phyloP scores from a whole-genome alignment of 2,113 vertebrate species.

The Ceratotherium simum region DNA sequence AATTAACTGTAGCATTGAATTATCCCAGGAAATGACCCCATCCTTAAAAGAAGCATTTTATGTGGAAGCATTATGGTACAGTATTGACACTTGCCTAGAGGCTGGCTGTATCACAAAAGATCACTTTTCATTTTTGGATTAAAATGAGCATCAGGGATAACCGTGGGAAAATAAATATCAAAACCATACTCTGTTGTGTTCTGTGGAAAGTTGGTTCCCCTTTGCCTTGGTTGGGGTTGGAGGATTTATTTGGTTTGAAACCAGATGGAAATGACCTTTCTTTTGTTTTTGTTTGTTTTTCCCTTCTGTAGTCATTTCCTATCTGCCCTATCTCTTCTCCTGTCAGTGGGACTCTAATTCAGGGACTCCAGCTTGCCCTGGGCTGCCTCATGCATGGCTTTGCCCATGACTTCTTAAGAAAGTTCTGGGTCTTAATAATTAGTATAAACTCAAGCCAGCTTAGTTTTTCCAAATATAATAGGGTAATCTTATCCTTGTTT shows the following conservation, averaged over 20 bases:
- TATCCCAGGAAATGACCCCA: background rate
- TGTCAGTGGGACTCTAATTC: background rate
- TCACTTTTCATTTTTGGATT: background rate
- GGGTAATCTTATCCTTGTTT: constrained; percentile 35
- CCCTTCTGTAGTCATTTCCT: background rate
- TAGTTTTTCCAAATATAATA: constrained; percentile 19
- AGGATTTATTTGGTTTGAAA: constrained; percentile 48
- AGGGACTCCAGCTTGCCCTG: background rate
- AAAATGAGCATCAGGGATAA: background rate
- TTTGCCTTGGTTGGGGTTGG: background rate
- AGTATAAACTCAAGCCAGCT: background rate
- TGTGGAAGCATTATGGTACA: background rate
- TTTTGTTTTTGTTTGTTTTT: constrained; percentile 29
- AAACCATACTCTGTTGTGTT: background rate
- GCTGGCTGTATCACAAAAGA: background rate
- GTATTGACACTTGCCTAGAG: background rate
- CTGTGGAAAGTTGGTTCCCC: background rate
- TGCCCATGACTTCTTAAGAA: background rate
- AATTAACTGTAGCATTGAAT: background rate
- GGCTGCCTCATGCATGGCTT: background rate
- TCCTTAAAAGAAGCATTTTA: background rate
- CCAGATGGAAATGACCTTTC: background rate
- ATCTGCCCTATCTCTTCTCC: background rate
- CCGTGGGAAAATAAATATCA: background rate
- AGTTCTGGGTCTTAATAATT: constrained; percentile 45